Conservation (phyloP, 2,888 invertebrate genomes). For the Oscheius sp. region DNA sequence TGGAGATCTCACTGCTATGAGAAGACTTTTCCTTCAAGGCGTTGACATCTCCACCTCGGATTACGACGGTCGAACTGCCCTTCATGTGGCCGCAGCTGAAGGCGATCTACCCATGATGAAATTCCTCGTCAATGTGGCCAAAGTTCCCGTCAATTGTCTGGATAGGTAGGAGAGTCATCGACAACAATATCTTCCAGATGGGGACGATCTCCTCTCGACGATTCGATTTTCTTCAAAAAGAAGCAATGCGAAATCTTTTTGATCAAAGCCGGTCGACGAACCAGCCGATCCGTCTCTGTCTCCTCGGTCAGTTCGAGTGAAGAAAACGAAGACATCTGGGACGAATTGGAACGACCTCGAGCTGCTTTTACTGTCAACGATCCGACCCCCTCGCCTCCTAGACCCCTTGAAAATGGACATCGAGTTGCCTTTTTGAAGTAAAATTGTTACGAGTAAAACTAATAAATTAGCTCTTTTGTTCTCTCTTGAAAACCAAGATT, state of each 20-base stretch:
- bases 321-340: constrained; percentile 20
- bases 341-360: not conserved
- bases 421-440: no score
- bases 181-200: constrained; percentile 46
- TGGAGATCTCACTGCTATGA: constrained; percentile 77
- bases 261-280: constrained; percentile 71
- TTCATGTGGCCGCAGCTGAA: constrained; percentile 93
- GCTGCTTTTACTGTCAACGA: constrained; percentile 5
- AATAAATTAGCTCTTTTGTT: no score
- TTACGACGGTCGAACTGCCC: constrained; percentile 92
- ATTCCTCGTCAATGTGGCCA: constrained; percentile 55
- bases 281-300: constrained; percentile 10
- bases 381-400: constrained; percentile 15
- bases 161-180: constrained; percentile 50
- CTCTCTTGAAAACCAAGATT: no score
- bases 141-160: constrained; percentile 41
- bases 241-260: constrained; percentile 75
- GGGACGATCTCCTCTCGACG: constrained; percentile 64
- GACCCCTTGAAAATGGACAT: not conserved
- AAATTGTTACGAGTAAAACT: no score
- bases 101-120: constrained; percentile 77
- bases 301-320: constrained; percentile 23
- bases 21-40: constrained; percentile 76
- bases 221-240: constrained; percentile 57
- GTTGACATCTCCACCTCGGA: constrained; percentile 92